Conservation (phyloP, 2,113 vertebrate species). For the Xyrauchen texanus region DNA sequence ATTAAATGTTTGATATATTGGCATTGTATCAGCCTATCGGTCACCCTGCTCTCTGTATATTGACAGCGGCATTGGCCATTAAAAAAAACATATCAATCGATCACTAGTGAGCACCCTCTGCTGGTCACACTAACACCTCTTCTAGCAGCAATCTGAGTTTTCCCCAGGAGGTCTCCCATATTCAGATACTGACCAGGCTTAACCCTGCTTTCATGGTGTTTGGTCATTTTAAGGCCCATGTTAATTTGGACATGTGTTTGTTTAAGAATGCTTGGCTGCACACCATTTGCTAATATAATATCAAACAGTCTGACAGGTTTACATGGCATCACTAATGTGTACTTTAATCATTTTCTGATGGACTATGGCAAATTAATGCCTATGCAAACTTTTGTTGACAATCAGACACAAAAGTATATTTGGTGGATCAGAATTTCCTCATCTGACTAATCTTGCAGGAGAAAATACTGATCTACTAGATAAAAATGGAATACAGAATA, state of each 20-base stretch:
- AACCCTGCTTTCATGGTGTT: slow-evolving; percentile 73
- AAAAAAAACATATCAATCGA: too few relatives aligned
- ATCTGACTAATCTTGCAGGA: neutral
- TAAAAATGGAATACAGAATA: neutral
- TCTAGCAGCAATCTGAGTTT: too few relatives aligned
- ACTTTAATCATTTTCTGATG: neutral
- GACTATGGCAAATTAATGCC: neutral
- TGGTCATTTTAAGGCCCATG: slow-evolving; percentile 83
- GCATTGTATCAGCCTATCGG: too few relatives aligned
- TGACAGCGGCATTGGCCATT: too few relatives aligned
- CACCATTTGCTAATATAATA: slow-evolving; percentile 12
- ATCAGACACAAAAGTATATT: neutral
- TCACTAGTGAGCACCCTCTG: too few relatives aligned
- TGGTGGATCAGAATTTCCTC: neutral
- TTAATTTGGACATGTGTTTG: slow-evolving; percentile 66
- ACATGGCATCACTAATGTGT: neutral
- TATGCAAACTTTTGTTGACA: neutral
- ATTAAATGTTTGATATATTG: too few relatives aligned
- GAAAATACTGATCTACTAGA: neutral
- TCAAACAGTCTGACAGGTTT: slow-evolving; percentile 25
- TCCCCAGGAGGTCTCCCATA: too few relatives aligned
- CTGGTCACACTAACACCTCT: too few relatives aligned
- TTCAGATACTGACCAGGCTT: too few relatives aligned
- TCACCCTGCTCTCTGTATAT: too few relatives aligned
- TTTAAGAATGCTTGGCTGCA: slow-evolving; percentile 23